phyloP scores from a whole-genome alignment of 2,113 vertebrate genomes.

The Ophthalmotilapia sp. region DNA sequence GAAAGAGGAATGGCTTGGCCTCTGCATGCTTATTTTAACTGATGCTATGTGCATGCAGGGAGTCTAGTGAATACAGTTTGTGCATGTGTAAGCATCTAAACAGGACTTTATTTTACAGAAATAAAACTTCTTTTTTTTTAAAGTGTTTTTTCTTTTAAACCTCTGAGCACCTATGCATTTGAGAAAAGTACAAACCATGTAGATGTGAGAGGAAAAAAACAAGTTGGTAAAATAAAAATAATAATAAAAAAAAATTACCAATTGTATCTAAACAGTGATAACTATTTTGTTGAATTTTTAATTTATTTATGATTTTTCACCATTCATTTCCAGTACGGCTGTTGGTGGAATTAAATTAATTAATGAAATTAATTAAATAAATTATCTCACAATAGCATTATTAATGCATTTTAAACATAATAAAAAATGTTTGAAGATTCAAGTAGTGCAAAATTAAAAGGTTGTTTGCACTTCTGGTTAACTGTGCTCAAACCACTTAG shows the following conservation, averaged over 20 bases:
- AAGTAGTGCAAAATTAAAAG: background rate
- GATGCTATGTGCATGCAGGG: background rate
- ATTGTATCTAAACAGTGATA: background rate
- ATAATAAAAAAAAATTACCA: accelerated
- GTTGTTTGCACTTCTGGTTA: background rate
- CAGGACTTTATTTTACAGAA: background rate
- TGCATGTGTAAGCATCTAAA: background rate
- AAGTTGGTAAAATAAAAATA: background rate
- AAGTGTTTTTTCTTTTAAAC: background rate
- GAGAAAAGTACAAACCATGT: background rate
- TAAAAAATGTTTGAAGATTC: background rate
- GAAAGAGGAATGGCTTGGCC: no score
- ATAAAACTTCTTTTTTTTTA: background rate
- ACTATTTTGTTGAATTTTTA: background rate
- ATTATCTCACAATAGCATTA: background rate
- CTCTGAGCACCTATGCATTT: background rate
- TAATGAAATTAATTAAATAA: accelerated
- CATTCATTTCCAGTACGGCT: background rate
- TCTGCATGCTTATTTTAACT: background rate
- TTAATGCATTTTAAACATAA: background rate
- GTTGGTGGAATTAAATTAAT: background rate
- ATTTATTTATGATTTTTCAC: background rate
- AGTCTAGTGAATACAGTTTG: background rate
- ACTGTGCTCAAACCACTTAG: background rate
- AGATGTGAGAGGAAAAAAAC: background rate